phyloP scores from a whole-genome alignment of 2,888 invertebrate genomes.

The Tyria jacobaeae region DNA sequence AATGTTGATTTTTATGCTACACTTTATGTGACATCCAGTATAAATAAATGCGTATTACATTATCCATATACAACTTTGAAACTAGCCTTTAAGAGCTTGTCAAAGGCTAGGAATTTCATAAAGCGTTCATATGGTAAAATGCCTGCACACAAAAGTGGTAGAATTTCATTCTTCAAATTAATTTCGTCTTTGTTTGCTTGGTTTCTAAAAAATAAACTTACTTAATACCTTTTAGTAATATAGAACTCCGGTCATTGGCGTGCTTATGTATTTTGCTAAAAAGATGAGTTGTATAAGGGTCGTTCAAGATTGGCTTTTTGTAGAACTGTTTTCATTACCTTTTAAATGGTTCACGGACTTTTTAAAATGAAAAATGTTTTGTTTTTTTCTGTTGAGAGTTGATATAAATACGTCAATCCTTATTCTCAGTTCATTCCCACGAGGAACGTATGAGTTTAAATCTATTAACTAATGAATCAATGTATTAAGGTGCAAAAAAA shows the following conservation, averaged over 20 bases:
- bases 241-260: background rate
- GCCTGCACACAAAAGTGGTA: conserved; percentile 37
- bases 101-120: conserved; percentile 3
- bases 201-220: too few species aligned
- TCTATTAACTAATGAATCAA: too few species aligned
- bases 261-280: conserved; percentile 3
- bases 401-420: background rate
- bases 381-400: too few species aligned
- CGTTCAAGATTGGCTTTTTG: background rate
- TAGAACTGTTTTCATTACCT: conserved; percentile 2
- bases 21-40: too few species aligned
- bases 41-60: too few species aligned
- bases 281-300: background rate
- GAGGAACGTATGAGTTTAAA: too few species aligned
- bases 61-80: background rate
- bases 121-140: conserved; percentile 28
- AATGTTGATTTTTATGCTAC: too few species aligned
- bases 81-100: background rate
- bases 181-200: conserved; percentile 30
- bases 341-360: background rate
- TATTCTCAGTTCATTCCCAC: background rate
- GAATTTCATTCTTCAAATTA: conserved; percentile 33
- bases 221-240: too few species aligned
- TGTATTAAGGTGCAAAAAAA: too few species aligned
- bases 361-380: background rate